A percentile compares a stretch with the other conserved stretches of the same genome.
Conservation (phyloP, 2,113 vertebrate genomes). For the Piprites chloris region DNA sequence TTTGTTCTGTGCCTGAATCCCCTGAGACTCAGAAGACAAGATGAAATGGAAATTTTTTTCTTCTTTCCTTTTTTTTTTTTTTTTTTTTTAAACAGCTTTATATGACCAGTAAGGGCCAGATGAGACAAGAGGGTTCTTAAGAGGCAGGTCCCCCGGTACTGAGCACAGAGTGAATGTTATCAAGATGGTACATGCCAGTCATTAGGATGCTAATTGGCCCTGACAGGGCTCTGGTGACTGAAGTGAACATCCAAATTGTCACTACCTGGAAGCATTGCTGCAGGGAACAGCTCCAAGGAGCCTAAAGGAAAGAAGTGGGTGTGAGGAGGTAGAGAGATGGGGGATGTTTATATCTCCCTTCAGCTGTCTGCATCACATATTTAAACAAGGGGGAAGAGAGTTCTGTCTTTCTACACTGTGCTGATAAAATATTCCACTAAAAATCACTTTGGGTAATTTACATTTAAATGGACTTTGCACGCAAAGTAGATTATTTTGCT, state of each 20-base stretch:
- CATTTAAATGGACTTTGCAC: constrained; percentile 70
- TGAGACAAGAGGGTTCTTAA: constrained; percentile 7
- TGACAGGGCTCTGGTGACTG: constrained; percentile 52
- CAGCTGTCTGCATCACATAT: constrained; percentile 19
- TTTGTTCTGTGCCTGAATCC: constrained; percentile 16
- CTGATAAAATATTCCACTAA: constrained; percentile 50
- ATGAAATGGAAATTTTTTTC: constrained; percentile 1
- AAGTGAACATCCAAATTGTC: constrained; percentile 25
- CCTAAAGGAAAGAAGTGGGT: constrained; percentile 26
- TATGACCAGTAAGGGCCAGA: background rate
- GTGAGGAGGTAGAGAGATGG: background rate
- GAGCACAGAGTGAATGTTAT: background rate
- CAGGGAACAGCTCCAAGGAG: constrained; percentile 49
- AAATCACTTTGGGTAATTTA: constrained; percentile 63
- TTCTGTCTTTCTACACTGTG: background rate
- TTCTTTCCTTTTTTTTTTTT: no score
- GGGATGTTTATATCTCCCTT: constrained; percentile 18
- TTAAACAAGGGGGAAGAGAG: constrained; percentile 3
- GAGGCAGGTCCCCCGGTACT: background rate
- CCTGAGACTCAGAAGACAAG: constrained; percentile 1
- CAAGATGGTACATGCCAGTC: constrained; percentile 53
- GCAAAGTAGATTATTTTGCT: constrained; percentile 46
- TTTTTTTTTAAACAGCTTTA: background rate
- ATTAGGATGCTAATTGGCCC: constrained; percentile 61
- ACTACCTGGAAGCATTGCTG: constrained; percentile 55